phyloP scores from a whole-genome alignment of 2,888 invertebrate species.

The Malthinus flaveolus region DNA sequence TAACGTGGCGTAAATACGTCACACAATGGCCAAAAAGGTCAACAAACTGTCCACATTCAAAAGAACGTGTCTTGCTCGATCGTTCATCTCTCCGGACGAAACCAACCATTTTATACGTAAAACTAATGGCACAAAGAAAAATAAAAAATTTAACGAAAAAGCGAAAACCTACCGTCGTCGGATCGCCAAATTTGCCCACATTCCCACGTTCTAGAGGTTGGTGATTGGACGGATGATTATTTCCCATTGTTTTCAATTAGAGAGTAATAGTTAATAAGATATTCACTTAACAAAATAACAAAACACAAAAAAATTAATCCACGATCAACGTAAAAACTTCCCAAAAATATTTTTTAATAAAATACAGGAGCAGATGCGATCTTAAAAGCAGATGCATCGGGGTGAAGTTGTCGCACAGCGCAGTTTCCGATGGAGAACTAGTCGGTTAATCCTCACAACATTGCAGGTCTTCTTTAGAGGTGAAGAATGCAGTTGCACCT shows the following conservation, averaged over 20 bases:
- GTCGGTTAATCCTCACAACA: constrained; percentile 9
- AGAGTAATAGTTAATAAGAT: constrained; percentile 25
- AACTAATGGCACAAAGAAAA: not conserved
- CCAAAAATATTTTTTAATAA: constrained; percentile 23
- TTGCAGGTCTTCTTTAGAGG: constrained; percentile 26
- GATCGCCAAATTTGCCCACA: constrained; percentile 56
- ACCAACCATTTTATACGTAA: not conserved
- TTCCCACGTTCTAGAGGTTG: constrained; percentile 76
- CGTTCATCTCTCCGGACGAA: constrained; percentile 11
- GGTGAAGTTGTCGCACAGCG: constrained; percentile 28
- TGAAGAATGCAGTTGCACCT: constrained; percentile 39
- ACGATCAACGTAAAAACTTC: constrained; percentile 9
- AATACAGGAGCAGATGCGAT: constrained; percentile 43
- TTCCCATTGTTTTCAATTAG: constrained; percentile 65
- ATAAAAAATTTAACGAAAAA: constrained; percentile 8
- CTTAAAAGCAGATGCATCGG: constrained; percentile 45
- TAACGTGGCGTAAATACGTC: constrained; percentile 21
- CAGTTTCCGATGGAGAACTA: constrained; percentile 4
- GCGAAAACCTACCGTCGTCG: constrained; percentile 49
- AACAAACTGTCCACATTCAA: constrained; percentile 21
- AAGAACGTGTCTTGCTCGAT: constrained; percentile 9
- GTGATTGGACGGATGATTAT: constrained; percentile 86
- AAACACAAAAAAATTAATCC: constrained; percentile 7
- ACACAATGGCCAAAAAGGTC: constrained; percentile 23
- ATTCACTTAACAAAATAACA: constrained; percentile 28